A percentile compares a stretch with the other conserved stretches of the same genome.
phyloP scores from a whole-genome alignment of 2,888 invertebrate species.

The Orchestes rusci region DNA sequence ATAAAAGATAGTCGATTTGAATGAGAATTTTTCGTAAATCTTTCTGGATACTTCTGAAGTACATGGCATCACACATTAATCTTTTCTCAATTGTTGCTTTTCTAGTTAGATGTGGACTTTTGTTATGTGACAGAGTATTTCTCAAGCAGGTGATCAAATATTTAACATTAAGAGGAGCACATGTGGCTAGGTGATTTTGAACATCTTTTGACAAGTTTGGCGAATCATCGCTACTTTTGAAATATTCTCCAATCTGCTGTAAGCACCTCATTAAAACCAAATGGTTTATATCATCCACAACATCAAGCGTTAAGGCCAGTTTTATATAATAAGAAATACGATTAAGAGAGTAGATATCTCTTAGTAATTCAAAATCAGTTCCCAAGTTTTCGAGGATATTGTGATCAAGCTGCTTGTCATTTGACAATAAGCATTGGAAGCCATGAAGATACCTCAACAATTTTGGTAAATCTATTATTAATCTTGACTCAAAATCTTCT shows the following conservation, averaged over 20 bases:
- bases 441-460: too few species aligned
- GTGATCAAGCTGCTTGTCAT: too few species aligned
- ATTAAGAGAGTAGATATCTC: neutral
- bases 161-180: neutral
- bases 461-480: neutral
- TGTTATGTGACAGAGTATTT: neutral
- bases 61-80: neutral
- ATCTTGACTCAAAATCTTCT: conserved; percentile 1
- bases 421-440: too few species aligned
- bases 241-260: neutral
- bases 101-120: neutral
- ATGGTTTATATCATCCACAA: neutral
- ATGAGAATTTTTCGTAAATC: neutral
- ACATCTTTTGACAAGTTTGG: neutral
- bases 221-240: neutral
- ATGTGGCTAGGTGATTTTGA: neutral
- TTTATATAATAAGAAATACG: neutral
- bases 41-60: neutral
- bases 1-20: neutral
- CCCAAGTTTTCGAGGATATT: neutral
- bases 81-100: neutral
- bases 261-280: neutral
- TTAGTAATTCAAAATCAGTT: neutral
- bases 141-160: neutral
- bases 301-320: neutral